These are phyloP conservation scores for Diarsia dahlii DNA, from an alignment of 2,888 invertebrate genomes.

Conservation along the genomic window DNA sequence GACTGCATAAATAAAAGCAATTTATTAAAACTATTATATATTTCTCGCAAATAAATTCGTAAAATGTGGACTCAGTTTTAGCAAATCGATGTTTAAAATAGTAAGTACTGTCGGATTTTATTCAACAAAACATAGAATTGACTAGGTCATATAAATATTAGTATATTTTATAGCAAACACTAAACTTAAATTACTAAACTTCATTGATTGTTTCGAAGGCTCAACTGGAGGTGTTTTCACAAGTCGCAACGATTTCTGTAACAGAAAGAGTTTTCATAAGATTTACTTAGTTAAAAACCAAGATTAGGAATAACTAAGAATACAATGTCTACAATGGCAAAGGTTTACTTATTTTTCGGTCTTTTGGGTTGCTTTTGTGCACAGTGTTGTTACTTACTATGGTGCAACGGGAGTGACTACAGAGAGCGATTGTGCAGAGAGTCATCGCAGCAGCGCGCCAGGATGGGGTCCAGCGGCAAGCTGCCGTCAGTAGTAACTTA, in stretches of 20 bases:
- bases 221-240: conserved; percentile 74
- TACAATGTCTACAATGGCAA: too few relatives aligned
- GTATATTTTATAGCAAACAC: conserved; percentile 31
- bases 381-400: not conserved
- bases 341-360: not conserved
- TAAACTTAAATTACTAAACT: conserved; percentile 26
- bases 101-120: conserved; percentile 45
- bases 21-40: conserved; percentile 33
- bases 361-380: not conserved
- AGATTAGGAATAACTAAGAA: not conserved
- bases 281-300: not conserved
- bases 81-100: conserved; percentile 5
- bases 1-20: conserved; percentile 7
- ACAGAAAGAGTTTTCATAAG: conserved; percentile 65
- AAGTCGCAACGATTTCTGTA: conserved; percentile 82
- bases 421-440: not conserved
- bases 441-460: too few relatives aligned
- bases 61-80: conserved; percentile 10
- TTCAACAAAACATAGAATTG: conserved; percentile 43
- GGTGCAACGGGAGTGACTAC: not conserved
- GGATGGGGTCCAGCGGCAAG: too few relatives aligned
- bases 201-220: conserved; percentile 7
- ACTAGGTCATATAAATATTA: conserved; percentile 62
- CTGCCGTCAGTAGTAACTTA: conserved; percentile 75
- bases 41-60: conserved; percentile 45